phyloP scores from a whole-genome alignment of 2,797 vertebrate species.

The Chaetodon trifasciatus region DNA sequence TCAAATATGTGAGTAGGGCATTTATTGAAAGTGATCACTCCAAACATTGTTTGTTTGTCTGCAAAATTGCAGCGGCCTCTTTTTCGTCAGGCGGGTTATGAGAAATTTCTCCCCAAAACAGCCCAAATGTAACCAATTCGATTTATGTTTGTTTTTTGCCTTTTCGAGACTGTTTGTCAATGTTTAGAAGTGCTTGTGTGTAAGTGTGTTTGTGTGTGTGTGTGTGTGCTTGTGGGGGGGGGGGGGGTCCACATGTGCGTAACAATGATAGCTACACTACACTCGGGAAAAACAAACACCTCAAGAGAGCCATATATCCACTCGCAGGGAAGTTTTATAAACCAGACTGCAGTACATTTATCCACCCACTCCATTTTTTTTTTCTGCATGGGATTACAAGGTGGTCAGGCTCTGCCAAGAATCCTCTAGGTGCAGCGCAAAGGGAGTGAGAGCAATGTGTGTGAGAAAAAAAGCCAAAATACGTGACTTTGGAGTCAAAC shows the following conservation, averaged over 20 bases:
- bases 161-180: conserved; percentile 75
- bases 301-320: conserved; percentile 88
- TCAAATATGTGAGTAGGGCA: conserved; percentile 80
- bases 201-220: conserved; percentile 16
- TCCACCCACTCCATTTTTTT: conserved; percentile 87
- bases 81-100: conserved; percentile 63
- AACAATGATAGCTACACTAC: conserved; percentile 78
- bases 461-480: conserved; percentile 75
- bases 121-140: conserved; percentile 75
- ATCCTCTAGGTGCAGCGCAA: conserved; percentile 93
- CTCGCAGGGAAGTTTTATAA: conserved; percentile 92
- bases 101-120: conserved; percentile 70
- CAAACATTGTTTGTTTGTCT: conserved; percentile 83
- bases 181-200: conserved; percentile 71
- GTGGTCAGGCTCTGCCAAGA: conserved; percentile 91
- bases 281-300: conserved; percentile 85
- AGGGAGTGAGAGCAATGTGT: conserved; percentile 83
- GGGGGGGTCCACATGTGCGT: conserved; percentile 75
- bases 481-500: conserved; percentile 87
- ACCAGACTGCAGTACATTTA: conserved; percentile 84
- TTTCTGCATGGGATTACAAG: conserved; percentile 90
- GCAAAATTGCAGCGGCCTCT: conserved; percentile 66
- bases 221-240: not conserved
- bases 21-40: conserved; percentile 80
- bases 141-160: conserved; percentile 77